A percentile compares a stretch with the other conserved stretches of the same genome.
Conservation (phyloP, 2,797 vertebrate genomes). For the Scyliorhinus canicula region DNA sequence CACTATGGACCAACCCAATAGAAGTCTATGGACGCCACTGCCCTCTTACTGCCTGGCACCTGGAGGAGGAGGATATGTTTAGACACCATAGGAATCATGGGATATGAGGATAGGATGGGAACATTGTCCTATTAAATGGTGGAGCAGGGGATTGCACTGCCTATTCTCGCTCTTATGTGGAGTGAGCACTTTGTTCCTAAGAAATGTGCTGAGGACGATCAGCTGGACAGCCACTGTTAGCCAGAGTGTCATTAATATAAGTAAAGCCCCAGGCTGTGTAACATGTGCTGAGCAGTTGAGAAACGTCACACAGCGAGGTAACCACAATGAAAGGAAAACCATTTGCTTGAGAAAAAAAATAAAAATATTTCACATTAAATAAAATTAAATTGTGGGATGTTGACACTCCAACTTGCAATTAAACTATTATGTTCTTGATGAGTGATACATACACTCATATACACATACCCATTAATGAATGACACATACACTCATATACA, state of each 20-base stretch:
- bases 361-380: background rate
- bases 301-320: background rate
- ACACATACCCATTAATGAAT: too few species aligned
- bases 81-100: background rate
- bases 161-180: background rate
- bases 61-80: background rate
- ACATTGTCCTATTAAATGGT: background rate
- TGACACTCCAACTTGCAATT: background rate
- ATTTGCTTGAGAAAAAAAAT: background rate
- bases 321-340: background rate
- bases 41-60: too few species aligned
- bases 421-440: background rate
- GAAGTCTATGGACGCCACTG: too few species aligned
- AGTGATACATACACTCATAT: too few species aligned
- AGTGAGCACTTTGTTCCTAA: background rate
- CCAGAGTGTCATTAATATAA: background rate
- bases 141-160: background rate
- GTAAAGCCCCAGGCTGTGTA: background rate
- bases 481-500: too few species aligned
- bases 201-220: background rate
- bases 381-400: background rate
- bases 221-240: background rate
- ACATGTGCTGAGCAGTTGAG: background rate
- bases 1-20: too few species aligned
- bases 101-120: background rate